Evolutionary conservation across 2,888 invertebrate species (phyloP), one percentile per base, ranked within the genome.

Genomic region (Eustalomyia histrio): DNA sequence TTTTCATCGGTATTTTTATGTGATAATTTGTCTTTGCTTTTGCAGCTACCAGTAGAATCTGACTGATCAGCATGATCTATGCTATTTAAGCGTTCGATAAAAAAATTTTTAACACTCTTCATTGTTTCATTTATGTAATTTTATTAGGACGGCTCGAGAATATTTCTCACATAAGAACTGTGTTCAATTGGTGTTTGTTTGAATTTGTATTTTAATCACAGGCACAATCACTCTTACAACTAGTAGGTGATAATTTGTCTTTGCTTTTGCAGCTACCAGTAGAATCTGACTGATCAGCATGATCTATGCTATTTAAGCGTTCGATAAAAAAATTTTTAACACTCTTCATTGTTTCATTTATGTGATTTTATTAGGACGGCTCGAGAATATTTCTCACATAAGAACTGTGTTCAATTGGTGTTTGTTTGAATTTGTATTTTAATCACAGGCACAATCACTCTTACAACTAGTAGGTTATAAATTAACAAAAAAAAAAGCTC

Each of bases 101-200:
- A 87, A 83, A 90, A 90, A 84, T 90, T 89, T 83, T 88, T 89
- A 12, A 90, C 90, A 85, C 90, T 90, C 83, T 89, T 90, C 90
- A 90, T 90, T 57, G 58, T 80, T 69, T 50, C 53, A 53, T 39
- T 64, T 71, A 24, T 67, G 16, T 21, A 67, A 17, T 67, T 12
- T 64, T 17, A 61, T 16, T 12, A 39, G 76, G 80, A 80, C 80
- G 80, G 76, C 58, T 55, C 39, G n/a, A 33, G 12, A 60, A 47
- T 6, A 3, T 65, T 65, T 60, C 58, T 18, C 53, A 58, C 24
- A 35, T 35, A 14, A 14, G 3, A 63, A 52, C 43, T 68, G 57
- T 50, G 53, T 52, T 16, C n/a, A 64, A 53, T 79, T 80, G 76
- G 60, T 74, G 53, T 64, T 43, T 80, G 12, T 21, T 71, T 43